Evolutionary conservation across 92 coral and sea anemone genomes (phyloP).

Genomic region (Paramuricea clavata): DNA sequence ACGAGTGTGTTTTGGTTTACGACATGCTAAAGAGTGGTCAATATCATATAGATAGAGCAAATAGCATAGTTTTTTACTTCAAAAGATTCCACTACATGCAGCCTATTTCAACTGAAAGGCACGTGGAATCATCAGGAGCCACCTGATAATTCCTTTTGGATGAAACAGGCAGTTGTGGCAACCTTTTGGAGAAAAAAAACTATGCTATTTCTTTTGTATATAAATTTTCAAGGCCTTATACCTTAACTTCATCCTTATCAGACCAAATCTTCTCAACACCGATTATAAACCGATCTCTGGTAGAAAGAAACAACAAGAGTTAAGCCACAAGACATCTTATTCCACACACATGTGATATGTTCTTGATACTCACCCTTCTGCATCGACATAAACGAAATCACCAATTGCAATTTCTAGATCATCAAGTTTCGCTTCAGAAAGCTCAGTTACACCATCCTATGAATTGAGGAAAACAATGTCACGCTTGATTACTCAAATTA

Average conservation of each 20-base stretch:
- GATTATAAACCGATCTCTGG: conserved; percentile 87
- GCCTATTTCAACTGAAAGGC: no score
- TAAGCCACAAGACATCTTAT: background rate
- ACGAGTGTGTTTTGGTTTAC: no score
- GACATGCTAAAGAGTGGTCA: no score
- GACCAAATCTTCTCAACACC: conserved; percentile 89
- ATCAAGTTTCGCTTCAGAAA: conserved; percentile 26
- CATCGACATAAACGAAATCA: conserved; percentile 86
- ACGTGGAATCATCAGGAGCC: no score
- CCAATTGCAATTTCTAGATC: conserved; percentile 72
- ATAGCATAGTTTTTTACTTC: no score
- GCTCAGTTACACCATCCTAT: background rate
- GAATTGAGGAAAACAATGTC: background rate
- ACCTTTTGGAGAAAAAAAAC: no score
- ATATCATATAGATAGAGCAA: no score
- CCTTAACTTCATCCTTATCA: conserved; percentile 86
- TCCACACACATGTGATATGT: background rate
- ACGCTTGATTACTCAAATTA: no score
- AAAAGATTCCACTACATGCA: no score
- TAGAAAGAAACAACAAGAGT: background rate
- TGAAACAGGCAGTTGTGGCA: no score
- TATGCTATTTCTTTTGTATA: no score
- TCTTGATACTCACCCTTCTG: background rate
- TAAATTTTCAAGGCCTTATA: conserved; percentile 17
- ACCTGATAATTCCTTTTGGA: no score